phyloP scores from a whole-genome alignment of 2,888 invertebrate species.

The Drepana falcataria region DNA sequence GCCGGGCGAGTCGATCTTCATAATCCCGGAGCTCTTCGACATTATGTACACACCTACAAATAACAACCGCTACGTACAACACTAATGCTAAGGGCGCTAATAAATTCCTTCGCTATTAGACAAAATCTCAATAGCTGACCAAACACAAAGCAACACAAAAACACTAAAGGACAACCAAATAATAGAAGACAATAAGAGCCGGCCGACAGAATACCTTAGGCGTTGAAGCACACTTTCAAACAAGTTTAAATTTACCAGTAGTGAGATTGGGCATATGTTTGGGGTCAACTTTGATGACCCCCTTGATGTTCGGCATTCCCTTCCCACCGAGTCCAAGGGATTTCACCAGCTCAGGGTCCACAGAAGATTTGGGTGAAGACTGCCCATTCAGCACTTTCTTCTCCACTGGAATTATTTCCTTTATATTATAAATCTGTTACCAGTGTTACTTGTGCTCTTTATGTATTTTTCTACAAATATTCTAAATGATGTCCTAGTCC shows the following conservation, averaged over 20 bases:
- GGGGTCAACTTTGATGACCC: constrained; percentile 86
- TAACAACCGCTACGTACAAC: constrained; percentile 5
- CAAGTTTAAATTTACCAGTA: constrained; percentile 51
- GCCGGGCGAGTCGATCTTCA: constrained; percentile 83
- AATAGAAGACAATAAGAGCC: too few species aligned
- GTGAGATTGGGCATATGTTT: constrained; percentile 82
- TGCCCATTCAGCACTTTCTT: constrained; percentile 72
- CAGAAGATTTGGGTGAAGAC: constrained; percentile 62
- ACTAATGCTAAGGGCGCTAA: not conserved
- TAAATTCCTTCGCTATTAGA: not conserved
- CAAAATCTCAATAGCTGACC: not conserved
- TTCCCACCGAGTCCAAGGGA: constrained; percentile 71
- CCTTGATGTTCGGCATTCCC: constrained; percentile 80
- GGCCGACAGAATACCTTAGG: too few species aligned
- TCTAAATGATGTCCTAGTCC: too few species aligned
- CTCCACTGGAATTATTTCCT: constrained; percentile 46
- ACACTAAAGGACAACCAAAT: not conserved
- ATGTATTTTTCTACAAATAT: not conserved
- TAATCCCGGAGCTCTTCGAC: constrained; percentile 86
- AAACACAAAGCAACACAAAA: constrained; percentile 7
- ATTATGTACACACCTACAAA: constrained; percentile 84
- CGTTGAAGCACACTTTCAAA: too few species aligned
- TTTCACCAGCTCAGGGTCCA: constrained; percentile 76
- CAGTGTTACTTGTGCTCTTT: constrained; percentile 11
- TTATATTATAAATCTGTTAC: constrained; percentile 6